Conservation (phyloP, 2,113 vertebrate species). For the Carlito syrichta region DNA sequence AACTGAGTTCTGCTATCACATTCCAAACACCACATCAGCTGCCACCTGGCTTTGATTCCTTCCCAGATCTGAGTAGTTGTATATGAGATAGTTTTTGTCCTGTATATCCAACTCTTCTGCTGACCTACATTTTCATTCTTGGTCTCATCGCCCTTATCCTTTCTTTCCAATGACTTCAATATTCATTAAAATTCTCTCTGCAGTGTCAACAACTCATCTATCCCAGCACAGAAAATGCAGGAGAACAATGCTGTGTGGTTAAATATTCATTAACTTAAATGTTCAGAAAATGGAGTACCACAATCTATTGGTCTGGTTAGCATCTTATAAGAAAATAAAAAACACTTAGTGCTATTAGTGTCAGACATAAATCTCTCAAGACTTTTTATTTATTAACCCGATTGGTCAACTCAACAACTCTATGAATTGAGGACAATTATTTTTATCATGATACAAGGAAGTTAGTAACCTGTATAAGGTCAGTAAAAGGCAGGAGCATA, state of each 20-base stretch:
- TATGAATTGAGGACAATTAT: neutral
- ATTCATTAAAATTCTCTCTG: neutral
- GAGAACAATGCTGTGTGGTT: neutral
- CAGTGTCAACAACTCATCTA: neutral
- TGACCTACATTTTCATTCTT: neutral
- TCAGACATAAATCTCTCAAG: neutral
- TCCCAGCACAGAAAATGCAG: neutral
- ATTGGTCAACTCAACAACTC: neutral
- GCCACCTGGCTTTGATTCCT: constrained; percentile 37
- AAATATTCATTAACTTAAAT: neutral
- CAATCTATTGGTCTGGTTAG: neutral
- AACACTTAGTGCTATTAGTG: neutral
- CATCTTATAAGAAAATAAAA: neutral
- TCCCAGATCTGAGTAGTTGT: neutral
- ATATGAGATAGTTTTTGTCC: neutral
- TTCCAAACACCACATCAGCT: constrained; percentile 15
- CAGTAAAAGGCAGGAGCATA: neutral
- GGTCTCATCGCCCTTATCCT: neutral
- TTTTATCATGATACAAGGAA: neutral
- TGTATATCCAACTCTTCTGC: neutral
- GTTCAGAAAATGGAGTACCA: neutral
- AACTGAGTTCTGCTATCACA: constrained; percentile 42
- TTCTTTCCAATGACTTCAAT: neutral
- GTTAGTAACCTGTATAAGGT: neutral
- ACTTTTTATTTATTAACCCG: neutral